Evolutionary conservation across 92 coral and sea anemone genomes (phyloP), one percentile per base, ranked within the genome.

Genomic region (Ricordea florida): DNA sequence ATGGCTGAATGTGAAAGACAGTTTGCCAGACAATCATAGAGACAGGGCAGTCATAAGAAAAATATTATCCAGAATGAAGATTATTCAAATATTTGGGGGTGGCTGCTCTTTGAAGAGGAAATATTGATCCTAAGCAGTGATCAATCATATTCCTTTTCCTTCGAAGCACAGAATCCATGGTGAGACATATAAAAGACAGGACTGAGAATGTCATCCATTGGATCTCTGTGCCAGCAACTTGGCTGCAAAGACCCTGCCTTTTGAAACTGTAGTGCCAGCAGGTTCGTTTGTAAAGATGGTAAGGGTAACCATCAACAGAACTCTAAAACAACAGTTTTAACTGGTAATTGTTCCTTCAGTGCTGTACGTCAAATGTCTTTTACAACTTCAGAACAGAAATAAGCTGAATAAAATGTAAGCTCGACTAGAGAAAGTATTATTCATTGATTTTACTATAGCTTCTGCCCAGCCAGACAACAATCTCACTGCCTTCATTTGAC

Each of bases 61-160:
- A 42, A 43, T 38, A n/a, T n/a, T n/a, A n/a, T n/a, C n/a, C n/a
- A 3, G 1, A 49, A 49, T 22, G 10, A 25, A 13, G 21, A 40
- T 7, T 20, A 14, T 60, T 36, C 3, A 10, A 25, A 62, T 42
- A 42, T 42, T 7, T 41, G 7, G 52, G 69, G 52, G 70, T 27
- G 52, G 70, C 70, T 62, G 70, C 40, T 62, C 10, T 27, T 62
- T 27, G 44, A 32, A 22, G 67, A 60, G 40, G 49, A 35, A 60
- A 21, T 22, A 9, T 45, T 48, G 5, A 48, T 60, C 25, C n/a
- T n/a, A n/a, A n/a, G 24, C 67, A 60, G 67, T 60, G 47, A 35
- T 60, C 26, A 37, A 13, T 48, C 67, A 14, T 60, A 32, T 60
- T 59, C 24, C 45, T 33, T 36, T 20, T 28, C 21, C 0, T n/a